phyloP scores from a whole-genome alignment of 2,113 vertebrate species.

The Pluvianellus socialis region DNA sequence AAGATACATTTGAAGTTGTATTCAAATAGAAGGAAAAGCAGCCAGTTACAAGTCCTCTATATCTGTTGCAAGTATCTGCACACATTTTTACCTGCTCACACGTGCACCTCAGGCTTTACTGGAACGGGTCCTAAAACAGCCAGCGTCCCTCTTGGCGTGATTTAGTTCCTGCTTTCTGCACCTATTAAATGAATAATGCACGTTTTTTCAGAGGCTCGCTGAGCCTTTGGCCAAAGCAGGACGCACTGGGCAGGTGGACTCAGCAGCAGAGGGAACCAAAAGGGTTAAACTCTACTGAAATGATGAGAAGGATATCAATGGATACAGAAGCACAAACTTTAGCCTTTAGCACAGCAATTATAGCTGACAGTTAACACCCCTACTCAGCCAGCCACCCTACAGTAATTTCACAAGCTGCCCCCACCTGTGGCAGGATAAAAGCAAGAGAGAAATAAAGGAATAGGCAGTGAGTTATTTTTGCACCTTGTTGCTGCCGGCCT shows the following conservation, averaged over 20 bases:
- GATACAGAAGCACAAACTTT: neutral
- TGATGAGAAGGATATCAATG: neutral
- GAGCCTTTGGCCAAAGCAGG: neutral
- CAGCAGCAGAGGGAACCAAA: neutral
- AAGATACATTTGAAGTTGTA: neutral
- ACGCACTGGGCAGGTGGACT: neutral
- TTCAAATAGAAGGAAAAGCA: neutral
- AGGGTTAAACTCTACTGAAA: neutral
- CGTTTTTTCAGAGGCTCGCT: rapidly evolving
- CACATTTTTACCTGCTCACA: neutral
- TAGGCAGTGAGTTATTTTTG: neutral
- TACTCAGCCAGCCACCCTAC: neutral
- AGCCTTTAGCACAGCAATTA: neutral
- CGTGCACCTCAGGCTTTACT: neutral
- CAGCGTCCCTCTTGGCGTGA: neutral
- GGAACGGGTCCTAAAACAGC: neutral
- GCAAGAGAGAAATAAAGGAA: neutral
- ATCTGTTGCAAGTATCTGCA: neutral
- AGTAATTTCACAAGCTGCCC: neutral
- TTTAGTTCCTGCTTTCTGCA: neutral
- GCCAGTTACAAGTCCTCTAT: neutral
- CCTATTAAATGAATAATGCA: neutral
- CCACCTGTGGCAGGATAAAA: neutral
- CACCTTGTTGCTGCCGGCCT: neutral
- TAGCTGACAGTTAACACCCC: neutral